Evolutionary conservation across 2,888 invertebrate species (phyloP).

Genomic region (Monopis laevigella): DNA sequence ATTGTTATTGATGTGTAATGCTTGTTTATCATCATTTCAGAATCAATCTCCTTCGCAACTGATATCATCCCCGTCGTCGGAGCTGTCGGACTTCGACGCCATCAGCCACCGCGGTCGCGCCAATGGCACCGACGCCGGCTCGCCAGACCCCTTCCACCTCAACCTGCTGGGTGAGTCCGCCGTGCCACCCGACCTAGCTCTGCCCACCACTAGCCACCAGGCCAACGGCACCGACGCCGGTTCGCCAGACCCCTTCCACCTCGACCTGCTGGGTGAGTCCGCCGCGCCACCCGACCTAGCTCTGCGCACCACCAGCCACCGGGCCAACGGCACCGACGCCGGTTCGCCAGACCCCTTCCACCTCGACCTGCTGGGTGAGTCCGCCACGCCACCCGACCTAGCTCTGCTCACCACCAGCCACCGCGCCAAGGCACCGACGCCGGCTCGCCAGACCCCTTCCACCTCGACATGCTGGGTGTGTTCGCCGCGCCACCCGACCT

Average conservation of each 20-base stretch:
- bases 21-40: no score
- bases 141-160: slow-evolving; percentile 77
- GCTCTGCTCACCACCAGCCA: slow-evolving; percentile 85
- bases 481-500: slow-evolving; percentile 78
- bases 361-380: slow-evolving; percentile 68
- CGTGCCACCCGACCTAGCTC: slow-evolving; percentile 85
- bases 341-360: slow-evolving; percentile 75
- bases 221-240: slow-evolving; percentile 29
- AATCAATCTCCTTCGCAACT: slow-evolving; percentile 45
- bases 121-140: slow-evolving; percentile 27
- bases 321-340: slow-evolving; percentile 31
- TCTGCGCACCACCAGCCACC: slow-evolving; percentile 81
- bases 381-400: slow-evolving; percentile 77
- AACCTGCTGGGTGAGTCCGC: slow-evolving; percentile 61
- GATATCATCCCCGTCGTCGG: slow-evolving; percentile 67
- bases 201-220: slow-evolving; percentile 80
- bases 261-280: slow-evolving; percentile 66
- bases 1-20: no score
- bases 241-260: slow-evolving; percentile 75
- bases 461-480: slow-evolving; percentile 70
- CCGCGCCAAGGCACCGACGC: slow-evolving; percentile 33
- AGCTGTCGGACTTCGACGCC: slow-evolving; percentile 88
- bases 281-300: slow-evolving; percentile 84
- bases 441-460: slow-evolving; percentile 73
- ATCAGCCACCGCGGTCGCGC: slow-evolving; percentile 78